Evolutionary conservation across 2,113 vertebrate genomes (phyloP).

Genomic region (Toxotes jaculatrix): DNA sequence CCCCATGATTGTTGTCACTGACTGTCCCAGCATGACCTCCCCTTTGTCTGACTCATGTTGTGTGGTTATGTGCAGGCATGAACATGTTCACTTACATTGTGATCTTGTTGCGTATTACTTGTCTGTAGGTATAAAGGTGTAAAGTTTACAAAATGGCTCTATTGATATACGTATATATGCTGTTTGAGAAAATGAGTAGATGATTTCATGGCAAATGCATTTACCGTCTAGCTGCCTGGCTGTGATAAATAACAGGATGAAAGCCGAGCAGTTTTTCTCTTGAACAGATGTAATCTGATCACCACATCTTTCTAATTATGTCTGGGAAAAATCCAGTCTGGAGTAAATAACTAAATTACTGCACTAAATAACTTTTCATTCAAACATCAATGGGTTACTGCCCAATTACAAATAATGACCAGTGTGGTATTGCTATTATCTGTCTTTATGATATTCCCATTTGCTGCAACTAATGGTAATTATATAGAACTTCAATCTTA

Average conservation of each 20-base stretch:
- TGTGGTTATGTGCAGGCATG: neutral
- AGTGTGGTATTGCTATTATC: slow-evolving; percentile 6
- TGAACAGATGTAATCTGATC: slow-evolving; percentile 9
- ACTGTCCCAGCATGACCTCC: neutral
- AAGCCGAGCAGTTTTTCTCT: neutral
- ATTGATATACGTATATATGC: too few relatives aligned
- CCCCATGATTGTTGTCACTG: neutral
- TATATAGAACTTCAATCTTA: neutral
- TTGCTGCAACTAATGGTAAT: slow-evolving; percentile 20
- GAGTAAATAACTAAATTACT: slow-evolving; percentile 16
- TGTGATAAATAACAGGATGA: neutral
- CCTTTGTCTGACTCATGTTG: neutral
- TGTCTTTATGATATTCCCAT: slow-evolving; percentile 24
- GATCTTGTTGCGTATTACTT: neutral
- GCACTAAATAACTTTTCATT: slow-evolving; percentile 16
- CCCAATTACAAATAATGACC: slow-evolving; percentile 64
- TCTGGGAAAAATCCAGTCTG: slow-evolving; percentile 1
- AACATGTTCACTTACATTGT: neutral
- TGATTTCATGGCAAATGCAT: neutral
- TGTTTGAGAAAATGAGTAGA: too few relatives aligned
- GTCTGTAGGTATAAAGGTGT: neutral
- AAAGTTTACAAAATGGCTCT: neutral
- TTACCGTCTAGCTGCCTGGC: neutral
- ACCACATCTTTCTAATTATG: slow-evolving; percentile 7
- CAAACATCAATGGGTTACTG: slow-evolving; percentile 19